phyloP scores from a whole-genome alignment of 2,797 vertebrate species.

The Pipistrellus nathusii region DNA sequence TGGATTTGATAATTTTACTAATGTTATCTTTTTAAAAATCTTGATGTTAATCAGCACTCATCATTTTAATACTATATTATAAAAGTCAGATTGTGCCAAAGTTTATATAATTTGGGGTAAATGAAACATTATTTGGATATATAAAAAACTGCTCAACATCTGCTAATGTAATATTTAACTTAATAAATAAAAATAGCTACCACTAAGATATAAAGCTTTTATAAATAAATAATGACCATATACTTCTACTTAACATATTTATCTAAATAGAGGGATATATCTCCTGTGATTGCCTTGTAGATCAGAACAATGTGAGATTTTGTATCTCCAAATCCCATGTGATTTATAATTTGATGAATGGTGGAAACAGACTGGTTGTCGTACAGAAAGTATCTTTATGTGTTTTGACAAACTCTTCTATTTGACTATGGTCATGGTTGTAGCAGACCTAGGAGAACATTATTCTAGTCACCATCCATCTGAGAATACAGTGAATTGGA shows the following conservation, averaged over 20 bases:
- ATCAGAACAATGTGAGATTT: neutral
- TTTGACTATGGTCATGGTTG: neutral
- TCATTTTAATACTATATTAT: neutral
- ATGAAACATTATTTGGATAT: neutral
- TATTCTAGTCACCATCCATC: neutral
- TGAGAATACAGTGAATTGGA: neutral
- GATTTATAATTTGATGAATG: neutral
- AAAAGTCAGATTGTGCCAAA: neutral
- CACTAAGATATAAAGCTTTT: neutral
- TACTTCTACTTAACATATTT: neutral
- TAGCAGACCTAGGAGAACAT: neutral
- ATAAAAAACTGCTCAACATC: neutral
- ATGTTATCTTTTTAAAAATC: neutral
- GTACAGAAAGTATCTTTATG: neutral
- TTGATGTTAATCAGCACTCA: neutral
- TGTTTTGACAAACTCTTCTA: neutral
- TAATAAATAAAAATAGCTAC: slow-evolving; percentile 28
- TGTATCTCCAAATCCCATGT: neutral
- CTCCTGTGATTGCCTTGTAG: neutral
- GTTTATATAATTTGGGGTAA: neutral
- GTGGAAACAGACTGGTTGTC: neutral
- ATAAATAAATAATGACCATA: neutral
- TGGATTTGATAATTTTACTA: neutral
- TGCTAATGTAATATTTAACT: neutral
- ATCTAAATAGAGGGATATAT: neutral